Base-by-base conservation (phyloP, 2,113 vertebrate species). In the Solea solea region DNA sequence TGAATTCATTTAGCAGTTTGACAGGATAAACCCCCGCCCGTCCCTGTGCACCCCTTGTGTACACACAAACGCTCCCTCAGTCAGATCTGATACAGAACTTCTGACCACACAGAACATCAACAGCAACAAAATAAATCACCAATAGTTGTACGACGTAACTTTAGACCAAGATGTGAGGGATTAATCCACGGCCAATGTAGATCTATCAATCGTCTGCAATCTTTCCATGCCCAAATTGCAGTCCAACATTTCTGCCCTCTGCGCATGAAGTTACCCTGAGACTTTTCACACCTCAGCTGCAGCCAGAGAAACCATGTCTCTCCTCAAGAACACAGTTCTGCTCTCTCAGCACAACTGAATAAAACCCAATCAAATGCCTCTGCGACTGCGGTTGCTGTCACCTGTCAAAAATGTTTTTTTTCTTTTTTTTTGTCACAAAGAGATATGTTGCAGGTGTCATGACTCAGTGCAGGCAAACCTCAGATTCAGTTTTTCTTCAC, bases 211-310 rank as follows among this genome's bases (percentile, higher is more conserved):
- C 1, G 1, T 65, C 64, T 59, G 27, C 77, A 76, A 44, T 69
- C 44, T 28, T 61, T 50, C 68, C 54, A 28, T 57, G 41, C 44
- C 42, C 9, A 69, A 56, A 67, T 53, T 72, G 34, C 66, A 51
- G 52, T 62, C 60, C 40, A 65, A 65, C 82, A 89, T 89, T 90
- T 73, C 81, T 75, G 80, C 66, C 60, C 50, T 80, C 66, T 52
- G 54, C 71, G 69, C 80, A 14, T 76, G 64, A 72, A 72, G 64
- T 68, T 51, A 40, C 59, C 72, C 71, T 72, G 81, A 39, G 75
- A 90, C 87, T 87, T 91, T 90, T 92, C 88, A 85, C 90, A 91
- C 75, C 53, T 76, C 64, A 21, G 39, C 42, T 42, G 65, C 9
- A 86, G 74, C 61, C 83, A 78, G 68, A 65, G 16, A 78, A 73